phyloP scores from a whole-genome alignment of 2,113 vertebrate species.

The Cyphomyrus plagiostoma region DNA sequence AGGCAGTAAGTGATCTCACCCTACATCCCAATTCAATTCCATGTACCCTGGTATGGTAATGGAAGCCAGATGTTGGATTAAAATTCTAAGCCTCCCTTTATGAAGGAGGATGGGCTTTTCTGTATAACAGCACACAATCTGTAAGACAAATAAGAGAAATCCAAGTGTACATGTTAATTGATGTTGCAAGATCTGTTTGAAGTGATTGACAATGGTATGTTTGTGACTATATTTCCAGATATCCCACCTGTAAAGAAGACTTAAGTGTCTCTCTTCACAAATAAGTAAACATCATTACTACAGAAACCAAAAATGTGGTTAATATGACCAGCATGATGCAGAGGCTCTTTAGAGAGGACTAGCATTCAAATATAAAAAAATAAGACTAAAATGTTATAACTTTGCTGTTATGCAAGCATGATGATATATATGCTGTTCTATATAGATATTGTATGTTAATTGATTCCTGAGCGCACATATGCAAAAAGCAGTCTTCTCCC shows the following conservation, averaged over 20 bases:
- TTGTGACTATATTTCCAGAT: neutral
- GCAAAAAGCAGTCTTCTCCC: neutral
- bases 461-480: neutral
- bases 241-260: neutral
- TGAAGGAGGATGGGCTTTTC: conserved; percentile 62
- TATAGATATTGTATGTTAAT: neutral
- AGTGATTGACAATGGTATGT: conserved; percentile 16
- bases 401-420: neutral
- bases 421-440: neutral
- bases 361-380: neutral
- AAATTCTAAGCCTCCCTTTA: conserved; percentile 58
- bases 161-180: conserved; percentile 43
- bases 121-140: conserved; percentile 55
- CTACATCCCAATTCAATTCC: conserved; percentile 37
- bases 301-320: neutral
- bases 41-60: conserved; percentile 59
- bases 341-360: neutral
- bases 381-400: neutral
- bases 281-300: neutral
- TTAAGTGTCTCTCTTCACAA: neutral
- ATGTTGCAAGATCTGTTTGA: conserved; percentile 19
- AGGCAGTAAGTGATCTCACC: conserved; percentile 14
- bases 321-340: neutral
- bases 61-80: conserved; percentile 68
- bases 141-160: conserved; percentile 53